Percentiles rank a stretch among this genome's conserved stretches.
phyloP scores from a whole-genome alignment of 23 tunicate species.

The Trididemnum miniatum region DNA sequence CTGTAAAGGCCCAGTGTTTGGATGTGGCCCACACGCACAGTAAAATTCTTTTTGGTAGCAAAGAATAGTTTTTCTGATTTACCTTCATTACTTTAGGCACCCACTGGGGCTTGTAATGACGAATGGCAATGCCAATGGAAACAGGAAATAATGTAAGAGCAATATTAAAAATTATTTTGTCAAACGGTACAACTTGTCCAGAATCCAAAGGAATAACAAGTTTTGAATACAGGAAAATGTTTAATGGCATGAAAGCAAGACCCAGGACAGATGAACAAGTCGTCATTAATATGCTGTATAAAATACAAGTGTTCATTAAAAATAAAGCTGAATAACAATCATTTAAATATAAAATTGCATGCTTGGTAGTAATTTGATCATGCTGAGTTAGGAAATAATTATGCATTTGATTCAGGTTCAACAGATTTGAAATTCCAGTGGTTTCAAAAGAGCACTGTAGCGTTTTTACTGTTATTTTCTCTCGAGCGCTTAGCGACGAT shows the following conservation, averaged over 20 bases:
- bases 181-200: constrained; percentile 70
- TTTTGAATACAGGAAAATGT: constrained; percentile 41
- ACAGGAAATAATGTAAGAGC: constrained; percentile 72
- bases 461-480: no score
- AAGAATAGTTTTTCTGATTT: neutral
- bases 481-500: no score
- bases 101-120: constrained; percentile 71
- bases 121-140: constrained; percentile 60
- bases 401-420: no score
- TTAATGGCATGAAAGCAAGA: constrained; percentile 27
- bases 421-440: no score
- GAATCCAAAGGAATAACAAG: constrained; percentile 58
- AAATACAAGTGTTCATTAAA: no score
- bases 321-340: no score
- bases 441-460: no score
- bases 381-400: no score
- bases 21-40: neutral
- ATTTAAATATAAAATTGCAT: no score
- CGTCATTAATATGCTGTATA: constrained; percentile 60
- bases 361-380: no score
- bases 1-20: no score
- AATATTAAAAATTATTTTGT: constrained; percentile 73
- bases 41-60: neutral
- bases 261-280: constrained; percentile 24
- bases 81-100: constrained; percentile 57